These are phyloP conservation scores for Drosophila navojoa DNA, from an alignment of 1,140 invertebrate genomes.

Conservation along the genomic window DNA sequence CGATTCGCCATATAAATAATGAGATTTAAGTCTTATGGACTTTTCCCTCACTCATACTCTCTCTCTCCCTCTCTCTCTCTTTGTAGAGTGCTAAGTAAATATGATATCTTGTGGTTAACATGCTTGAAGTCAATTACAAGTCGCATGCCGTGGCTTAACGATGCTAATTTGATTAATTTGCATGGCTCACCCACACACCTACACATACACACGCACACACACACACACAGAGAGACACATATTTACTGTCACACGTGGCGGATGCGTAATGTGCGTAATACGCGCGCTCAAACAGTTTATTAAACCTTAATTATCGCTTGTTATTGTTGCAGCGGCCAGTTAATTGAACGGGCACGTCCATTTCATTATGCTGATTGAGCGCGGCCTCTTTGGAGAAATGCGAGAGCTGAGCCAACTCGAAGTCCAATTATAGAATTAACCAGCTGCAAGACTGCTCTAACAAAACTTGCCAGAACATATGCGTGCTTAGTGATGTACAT, in stretches of 20 bases:
- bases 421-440: background rate
- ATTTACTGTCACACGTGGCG: conserved; percentile 56
- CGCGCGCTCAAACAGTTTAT: conserved; percentile 64
- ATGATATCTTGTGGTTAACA: conserved; percentile 58
- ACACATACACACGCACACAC: background rate
- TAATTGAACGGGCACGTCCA: conserved; percentile 64
- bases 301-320: conserved; percentile 76
- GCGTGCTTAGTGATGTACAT: too few relatives aligned
- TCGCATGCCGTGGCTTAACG: conserved; percentile 53
- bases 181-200: conserved; percentile 35
- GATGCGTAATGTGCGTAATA: conserved; percentile 74
- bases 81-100: conserved; percentile 33
- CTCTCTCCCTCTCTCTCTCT: too few relatives aligned
- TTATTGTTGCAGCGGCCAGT: conserved; percentile 61
- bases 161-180: conserved; percentile 80
- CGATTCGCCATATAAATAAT: conserved; percentile 52
- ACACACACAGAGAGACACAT: background rate
- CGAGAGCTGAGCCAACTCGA: conserved; percentile 1
- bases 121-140: conserved; percentile 42
- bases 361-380: conserved; percentile 73
- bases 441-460: too few relatives aligned
- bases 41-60: background rate
- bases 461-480: too few relatives aligned
- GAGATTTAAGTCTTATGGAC: conserved; percentile 28
- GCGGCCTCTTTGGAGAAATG: conserved; percentile 9